A percentile compares a stretch with the other conserved stretches of the same genome.
Conservation (phyloP, 2,113 vertebrate species). For the Limnothrissa miodon region DNA sequence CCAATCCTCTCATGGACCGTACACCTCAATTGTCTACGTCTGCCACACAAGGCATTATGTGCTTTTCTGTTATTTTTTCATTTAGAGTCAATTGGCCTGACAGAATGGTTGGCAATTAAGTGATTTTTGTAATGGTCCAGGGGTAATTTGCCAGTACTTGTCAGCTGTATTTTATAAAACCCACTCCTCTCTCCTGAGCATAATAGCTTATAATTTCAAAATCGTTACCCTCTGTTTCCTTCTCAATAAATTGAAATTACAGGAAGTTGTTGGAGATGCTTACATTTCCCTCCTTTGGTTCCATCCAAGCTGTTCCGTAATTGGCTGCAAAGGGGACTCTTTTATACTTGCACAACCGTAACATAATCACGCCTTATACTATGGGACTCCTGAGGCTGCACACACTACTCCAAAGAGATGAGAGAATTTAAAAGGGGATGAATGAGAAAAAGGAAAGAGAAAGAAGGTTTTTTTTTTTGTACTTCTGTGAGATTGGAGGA, state of each 20-base stretch:
- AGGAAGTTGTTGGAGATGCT: conserved; percentile 98
- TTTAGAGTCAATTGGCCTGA: conserved; percentile 99
- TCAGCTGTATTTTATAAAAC: conserved; percentile 98
- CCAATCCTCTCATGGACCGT: neutral
- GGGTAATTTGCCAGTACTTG: conserved; percentile 98
- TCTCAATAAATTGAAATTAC: conserved; percentile 99
- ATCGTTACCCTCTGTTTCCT: conserved; percentile 98
- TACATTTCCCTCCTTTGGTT: conserved; percentile 69
- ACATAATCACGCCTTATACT: conserved; percentile 74
- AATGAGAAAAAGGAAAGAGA: conserved; percentile 22
- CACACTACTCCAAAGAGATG: conserved; percentile 1
- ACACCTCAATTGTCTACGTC: conserved; percentile 42
- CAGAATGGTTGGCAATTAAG: conserved; percentile 99
- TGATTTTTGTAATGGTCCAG: conserved; percentile 99
- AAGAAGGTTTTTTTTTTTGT: conserved; percentile 53
- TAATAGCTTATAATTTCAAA: conserved; percentile 99
- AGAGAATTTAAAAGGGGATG: neutral
- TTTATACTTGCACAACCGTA: conserved; percentile 83
- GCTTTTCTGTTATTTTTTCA: conserved; percentile 97
- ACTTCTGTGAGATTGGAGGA: neutral
- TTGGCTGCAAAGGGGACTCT: conserved; percentile 84
- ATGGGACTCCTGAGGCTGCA: conserved; percentile 75
- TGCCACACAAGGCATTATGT: conserved; percentile 87
- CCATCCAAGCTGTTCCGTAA: conserved; percentile 81
- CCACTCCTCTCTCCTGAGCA: conserved; percentile 79